Conservation (phyloP, 2,888 invertebrate genomes). For the Spodoptera littoralis region DNA sequence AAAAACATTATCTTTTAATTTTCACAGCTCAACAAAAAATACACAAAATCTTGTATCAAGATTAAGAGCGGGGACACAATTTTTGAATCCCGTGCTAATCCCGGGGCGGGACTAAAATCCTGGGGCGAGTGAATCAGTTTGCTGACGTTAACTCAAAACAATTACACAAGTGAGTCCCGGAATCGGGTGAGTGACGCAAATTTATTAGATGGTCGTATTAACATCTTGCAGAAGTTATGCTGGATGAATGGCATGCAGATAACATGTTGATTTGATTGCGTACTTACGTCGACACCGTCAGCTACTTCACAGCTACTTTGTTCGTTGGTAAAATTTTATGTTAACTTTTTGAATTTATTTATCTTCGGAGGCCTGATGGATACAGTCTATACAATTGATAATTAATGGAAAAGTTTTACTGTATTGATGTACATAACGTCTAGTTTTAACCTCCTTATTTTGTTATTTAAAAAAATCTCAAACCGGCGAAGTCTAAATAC, state of each 20-base stretch:
- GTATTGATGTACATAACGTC: too few species aligned
- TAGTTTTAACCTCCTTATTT: too few species aligned
- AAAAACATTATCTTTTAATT: too few species aligned
- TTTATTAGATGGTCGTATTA: constrained; percentile 27
- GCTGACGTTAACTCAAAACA: constrained; percentile 57
- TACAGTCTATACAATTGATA: too few species aligned
- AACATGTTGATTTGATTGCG: constrained; percentile 1
- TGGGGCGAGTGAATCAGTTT: constrained; percentile 28
- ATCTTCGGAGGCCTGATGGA: too few species aligned
- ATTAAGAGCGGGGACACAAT: constrained; percentile 10
- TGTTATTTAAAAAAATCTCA: too few species aligned
- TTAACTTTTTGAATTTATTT: too few species aligned
- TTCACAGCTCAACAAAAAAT: not conserved
- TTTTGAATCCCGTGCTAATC: constrained; percentile 26
- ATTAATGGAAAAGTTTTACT: too few species aligned
- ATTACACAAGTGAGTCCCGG: constrained; percentile 53
- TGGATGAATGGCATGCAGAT: not conserved
- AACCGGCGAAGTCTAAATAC: too few species aligned
- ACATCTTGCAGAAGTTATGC: constrained; percentile 10
- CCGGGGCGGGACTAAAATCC: constrained; percentile 32
- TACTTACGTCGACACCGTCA: not conserved
- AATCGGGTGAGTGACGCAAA: constrained; percentile 56
- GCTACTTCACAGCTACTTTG: too few species aligned
- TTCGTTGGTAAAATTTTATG: too few species aligned
- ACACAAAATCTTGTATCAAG: not conserved